Conservation (phyloP, 2,797 vertebrate species). For the Tiaroga cobitis region DNA sequence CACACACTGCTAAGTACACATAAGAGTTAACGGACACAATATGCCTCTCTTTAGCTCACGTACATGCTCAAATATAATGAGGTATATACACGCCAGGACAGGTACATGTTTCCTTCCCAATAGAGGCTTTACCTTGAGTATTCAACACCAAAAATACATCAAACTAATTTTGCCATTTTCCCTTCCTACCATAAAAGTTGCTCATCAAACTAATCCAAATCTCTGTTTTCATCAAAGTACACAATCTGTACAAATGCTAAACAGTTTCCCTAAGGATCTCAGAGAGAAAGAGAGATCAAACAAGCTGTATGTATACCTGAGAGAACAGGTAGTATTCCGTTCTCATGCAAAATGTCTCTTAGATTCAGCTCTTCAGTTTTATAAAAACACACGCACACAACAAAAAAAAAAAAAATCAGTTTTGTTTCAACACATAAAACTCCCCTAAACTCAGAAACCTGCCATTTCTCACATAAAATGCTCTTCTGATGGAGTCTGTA, state of each 20-base stretch:
- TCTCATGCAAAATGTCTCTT: background rate
- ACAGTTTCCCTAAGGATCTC: constrained; percentile 28
- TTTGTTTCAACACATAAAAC: constrained; percentile 13
- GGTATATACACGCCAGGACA: background rate
- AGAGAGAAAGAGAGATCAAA: constrained; percentile 21
- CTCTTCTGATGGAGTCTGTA: constrained; percentile 5
- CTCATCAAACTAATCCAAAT: constrained; percentile 32
- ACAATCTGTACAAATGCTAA: constrained; percentile 27
- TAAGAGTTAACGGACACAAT: constrained; percentile 5
- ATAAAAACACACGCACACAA: background rate
- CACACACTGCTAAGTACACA: constrained; percentile 14
- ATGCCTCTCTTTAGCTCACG: background rate
- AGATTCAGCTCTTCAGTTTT: background rate
- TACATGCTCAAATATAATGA: background rate
- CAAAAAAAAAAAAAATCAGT: background rate
- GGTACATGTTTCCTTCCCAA: constrained; percentile 8
- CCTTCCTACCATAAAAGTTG: constrained; percentile 8
- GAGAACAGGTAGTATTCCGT: constrained; percentile 7
- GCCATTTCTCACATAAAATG: background rate
- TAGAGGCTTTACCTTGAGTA: constrained; percentile 4
- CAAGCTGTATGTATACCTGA: background rate
- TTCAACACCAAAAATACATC: constrained; percentile 1
- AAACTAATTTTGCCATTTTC: background rate
- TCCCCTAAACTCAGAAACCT: constrained; percentile 7
- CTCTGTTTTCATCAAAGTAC: constrained; percentile 24